These are phyloP conservation scores for Polydrusus tereticollis DNA, from an alignment of 2,888 invertebrate species.

Conservation along the genomic window DNA sequence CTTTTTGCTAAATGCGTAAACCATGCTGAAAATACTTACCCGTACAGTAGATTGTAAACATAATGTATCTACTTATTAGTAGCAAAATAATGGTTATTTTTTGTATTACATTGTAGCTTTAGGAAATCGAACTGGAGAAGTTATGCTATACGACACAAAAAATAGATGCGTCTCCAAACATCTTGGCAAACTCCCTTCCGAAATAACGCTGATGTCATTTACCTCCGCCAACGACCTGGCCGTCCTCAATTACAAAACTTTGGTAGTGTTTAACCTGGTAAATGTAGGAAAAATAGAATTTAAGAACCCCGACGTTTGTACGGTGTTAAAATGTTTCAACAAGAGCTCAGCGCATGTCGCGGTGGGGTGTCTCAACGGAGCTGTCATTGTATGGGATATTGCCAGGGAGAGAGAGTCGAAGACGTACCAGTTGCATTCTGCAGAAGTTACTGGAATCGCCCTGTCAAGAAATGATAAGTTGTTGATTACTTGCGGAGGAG, in stretches of 20 bases:
- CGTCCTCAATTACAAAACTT: slow-evolving; percentile 49
- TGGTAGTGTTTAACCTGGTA: slow-evolving; percentile 10
- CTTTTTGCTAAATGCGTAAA: too few species aligned
- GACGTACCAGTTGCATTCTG: slow-evolving; percentile 54
- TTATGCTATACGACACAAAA: slow-evolving; percentile 62
- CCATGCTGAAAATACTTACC: too few species aligned
- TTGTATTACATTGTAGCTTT: slow-evolving; percentile 53
- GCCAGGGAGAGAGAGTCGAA: slow-evolving; percentile 50
- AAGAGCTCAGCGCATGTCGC: slow-evolving; percentile 54
- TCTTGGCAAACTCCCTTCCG: slow-evolving; percentile 16
- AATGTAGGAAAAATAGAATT: slow-evolving; percentile 31
- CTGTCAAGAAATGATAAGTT: slow-evolving; percentile 55
- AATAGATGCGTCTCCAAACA: slow-evolving; percentile 23
- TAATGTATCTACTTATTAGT: too few species aligned
- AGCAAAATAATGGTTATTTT: not conserved
- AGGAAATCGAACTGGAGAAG: slow-evolving; percentile 59
- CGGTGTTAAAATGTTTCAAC: slow-evolving; percentile 56
- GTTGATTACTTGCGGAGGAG: slow-evolving; percentile 58
- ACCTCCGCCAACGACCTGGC: slow-evolving; percentile 50
- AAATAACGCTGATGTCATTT: slow-evolving; percentile 15
- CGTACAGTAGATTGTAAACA: too few species aligned
- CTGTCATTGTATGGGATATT: slow-evolving; percentile 57
- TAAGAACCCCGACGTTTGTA: slow-evolving; percentile 41
- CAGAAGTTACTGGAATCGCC: slow-evolving; percentile 56
- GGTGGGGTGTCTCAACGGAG: slow-evolving; percentile 57